Percentiles rank a stretch among this genome's conserved stretches.
These are phyloP conservation scores for Oryzias sinensis DNA, from an alignment of 2,797 vertebrate genomes.

Conservation along the genomic window DNA sequence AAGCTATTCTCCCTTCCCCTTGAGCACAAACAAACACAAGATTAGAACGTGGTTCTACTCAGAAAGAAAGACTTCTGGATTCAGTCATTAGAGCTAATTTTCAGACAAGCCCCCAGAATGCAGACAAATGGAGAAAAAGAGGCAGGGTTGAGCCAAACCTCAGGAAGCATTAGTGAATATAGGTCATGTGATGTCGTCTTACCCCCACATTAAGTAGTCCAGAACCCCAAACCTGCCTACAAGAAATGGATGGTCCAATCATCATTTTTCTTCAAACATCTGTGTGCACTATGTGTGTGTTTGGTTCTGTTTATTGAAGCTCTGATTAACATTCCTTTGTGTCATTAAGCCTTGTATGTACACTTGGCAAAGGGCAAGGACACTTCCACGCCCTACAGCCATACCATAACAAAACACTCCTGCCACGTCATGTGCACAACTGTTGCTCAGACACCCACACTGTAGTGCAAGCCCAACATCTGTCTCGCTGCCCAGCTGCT, in stretches of 20 bases:
- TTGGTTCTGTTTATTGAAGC: conserved; percentile 71
- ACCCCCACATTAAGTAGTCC: conserved; percentile 19
- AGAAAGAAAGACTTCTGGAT: conserved; percentile 70
- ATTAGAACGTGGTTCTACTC: conserved; percentile 57
- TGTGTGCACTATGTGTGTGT: conserved; percentile 64
- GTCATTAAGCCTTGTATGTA: conserved; percentile 70
- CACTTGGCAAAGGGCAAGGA: conserved; percentile 56
- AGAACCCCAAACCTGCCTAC: conserved; percentile 12
- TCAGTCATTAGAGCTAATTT: conserved; percentile 56
- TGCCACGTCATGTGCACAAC: conserved; percentile 54
- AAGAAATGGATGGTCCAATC: conserved; percentile 30
- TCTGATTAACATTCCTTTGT: conserved; percentile 78
- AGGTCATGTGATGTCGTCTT: conserved; percentile 56
- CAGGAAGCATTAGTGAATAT: conserved; percentile 68
- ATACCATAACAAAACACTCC: conserved; percentile 61
- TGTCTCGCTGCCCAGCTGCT: conserved; percentile 67
- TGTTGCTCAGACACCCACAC: conserved; percentile 33
- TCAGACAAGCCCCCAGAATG: conserved; percentile 43
- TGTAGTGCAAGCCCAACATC: conserved; percentile 57
- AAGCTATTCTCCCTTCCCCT: conserved; percentile 54
- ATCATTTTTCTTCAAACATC: conserved; percentile 72
- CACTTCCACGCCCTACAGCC: conserved; percentile 58
- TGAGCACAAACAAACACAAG: conserved; percentile 77
- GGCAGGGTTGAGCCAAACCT: conserved; percentile 41
- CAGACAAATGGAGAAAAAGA: conserved; percentile 34